phyloP scores from a whole-genome alignment of 2,888 invertebrate species.

The Eupithecia tripunctaria region DNA sequence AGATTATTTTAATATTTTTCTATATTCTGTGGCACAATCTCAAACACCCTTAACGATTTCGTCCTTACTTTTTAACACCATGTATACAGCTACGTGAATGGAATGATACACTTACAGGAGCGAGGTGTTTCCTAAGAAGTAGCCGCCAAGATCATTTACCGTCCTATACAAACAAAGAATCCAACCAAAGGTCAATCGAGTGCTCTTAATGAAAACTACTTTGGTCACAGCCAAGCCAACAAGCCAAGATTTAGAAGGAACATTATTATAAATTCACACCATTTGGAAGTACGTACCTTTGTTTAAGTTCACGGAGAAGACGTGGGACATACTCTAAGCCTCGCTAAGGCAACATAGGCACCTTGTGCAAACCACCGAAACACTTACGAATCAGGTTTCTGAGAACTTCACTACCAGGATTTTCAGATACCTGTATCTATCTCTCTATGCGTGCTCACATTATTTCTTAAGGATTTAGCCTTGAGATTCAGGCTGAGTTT shows the following conservation, averaged over 20 bases:
- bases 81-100: neutral
- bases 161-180: slow-evolving; percentile 19
- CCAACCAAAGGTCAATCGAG: neutral
- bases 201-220: slow-evolving; percentile 10
- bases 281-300: too few species aligned
- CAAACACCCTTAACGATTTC: too few species aligned
- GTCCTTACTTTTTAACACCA: too few species aligned
- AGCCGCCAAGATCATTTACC: slow-evolving; percentile 8
- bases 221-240: neutral
- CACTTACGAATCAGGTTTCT: neutral
- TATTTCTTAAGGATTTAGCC: neutral
- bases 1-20: too few species aligned
- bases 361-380: neutral
- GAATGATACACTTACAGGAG: neutral
- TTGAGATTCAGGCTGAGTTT: too few species aligned
- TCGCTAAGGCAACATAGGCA: neutral
- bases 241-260: neutral
- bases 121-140: neutral
- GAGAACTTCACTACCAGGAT: neutral
- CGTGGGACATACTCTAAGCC: neutral
- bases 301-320: neutral
- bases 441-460: neutral
- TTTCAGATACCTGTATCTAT: neutral
- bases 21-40: too few species aligned
- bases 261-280: too few species aligned